phyloP scores from a whole-genome alignment of 2,888 invertebrate species.

The Linnaemya tessellans region DNA sequence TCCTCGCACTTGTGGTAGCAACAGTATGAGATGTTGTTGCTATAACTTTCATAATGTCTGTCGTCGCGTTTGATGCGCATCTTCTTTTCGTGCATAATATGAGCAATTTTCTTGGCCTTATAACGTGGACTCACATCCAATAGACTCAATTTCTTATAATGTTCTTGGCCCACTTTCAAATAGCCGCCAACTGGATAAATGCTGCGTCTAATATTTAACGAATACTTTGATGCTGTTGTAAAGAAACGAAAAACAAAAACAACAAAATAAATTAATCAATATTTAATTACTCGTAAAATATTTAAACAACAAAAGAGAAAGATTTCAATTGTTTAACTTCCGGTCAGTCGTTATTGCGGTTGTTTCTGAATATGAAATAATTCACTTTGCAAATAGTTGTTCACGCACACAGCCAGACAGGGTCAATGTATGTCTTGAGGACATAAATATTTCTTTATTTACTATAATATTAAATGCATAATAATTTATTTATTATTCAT shows the following conservation, averaged over 20 bases:
- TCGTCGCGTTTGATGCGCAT: conserved; percentile 79
- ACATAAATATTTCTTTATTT: conserved; percentile 61
- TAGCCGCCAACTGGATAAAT: conserved; percentile 81
- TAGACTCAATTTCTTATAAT: conserved; percentile 77
- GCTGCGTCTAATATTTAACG: conserved; percentile 78
- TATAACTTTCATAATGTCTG: conserved; percentile 70
- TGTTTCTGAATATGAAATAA: not conserved
- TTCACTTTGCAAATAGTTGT: conserved; percentile 34
- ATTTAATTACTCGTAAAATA: not conserved
- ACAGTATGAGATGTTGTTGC: conserved; percentile 79
- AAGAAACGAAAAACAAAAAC: conserved; percentile 64
- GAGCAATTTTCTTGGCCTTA: conserved; percentile 78
- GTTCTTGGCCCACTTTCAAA: conserved; percentile 78
- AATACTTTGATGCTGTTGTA: conserved; percentile 76
- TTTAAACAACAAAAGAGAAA: conserved; percentile 30
- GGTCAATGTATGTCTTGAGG: conserved; percentile 69
- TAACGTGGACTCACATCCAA: conserved; percentile 79
- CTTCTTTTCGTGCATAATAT: conserved; percentile 75
- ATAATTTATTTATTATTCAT: conserved; percentile 12
- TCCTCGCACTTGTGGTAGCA: conserved; percentile 80
- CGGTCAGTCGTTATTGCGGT: conserved; percentile 38
- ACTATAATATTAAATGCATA: conserved; percentile 28
- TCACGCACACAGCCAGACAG: conserved; percentile 38
- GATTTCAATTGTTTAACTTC: conserved; percentile 38
- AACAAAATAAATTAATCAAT: conserved; percentile 5